Conservation (phyloP, 2,113 vertebrate species). For the Hipposideros armiger region DNA sequence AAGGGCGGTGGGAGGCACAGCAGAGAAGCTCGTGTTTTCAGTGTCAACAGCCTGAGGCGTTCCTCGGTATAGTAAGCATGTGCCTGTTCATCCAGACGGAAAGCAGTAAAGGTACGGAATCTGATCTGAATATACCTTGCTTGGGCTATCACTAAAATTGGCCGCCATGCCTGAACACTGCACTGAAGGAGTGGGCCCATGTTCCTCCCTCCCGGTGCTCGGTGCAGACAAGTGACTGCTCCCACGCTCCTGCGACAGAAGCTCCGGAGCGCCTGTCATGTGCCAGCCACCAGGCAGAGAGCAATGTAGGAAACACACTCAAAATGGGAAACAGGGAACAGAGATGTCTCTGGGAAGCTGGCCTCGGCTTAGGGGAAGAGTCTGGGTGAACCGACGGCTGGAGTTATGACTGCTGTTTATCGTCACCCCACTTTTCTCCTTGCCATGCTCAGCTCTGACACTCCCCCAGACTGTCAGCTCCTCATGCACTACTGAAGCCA, state of each 20-base stretch:
- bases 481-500: neutral
- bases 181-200: neutral
- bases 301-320: neutral
- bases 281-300: neutral
- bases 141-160: accelerated
- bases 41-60: neutral
- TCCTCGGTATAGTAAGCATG: neutral
- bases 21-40: neutral
- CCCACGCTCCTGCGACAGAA: neutral
- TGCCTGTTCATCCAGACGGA: neutral
- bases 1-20: neutral
- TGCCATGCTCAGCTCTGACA: no score
- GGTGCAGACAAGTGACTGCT: neutral
- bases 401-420: accelerated
- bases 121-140: neutral
- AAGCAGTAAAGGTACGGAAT: neutral
- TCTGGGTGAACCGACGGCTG: accelerated
- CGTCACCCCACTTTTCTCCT: neutral
- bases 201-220: accelerated
- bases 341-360: neutral
- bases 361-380: no score
- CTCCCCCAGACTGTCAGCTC: accelerated
- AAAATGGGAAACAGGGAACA: neutral
- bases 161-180: accelerated
- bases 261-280: neutral